Percentiles rank a stretch among this genome's conserved stretches.
These are phyloP conservation scores for Sardina pilchardus DNA, from an alignment of 2,113 vertebrate genomes.

Conservation along the genomic window DNA sequence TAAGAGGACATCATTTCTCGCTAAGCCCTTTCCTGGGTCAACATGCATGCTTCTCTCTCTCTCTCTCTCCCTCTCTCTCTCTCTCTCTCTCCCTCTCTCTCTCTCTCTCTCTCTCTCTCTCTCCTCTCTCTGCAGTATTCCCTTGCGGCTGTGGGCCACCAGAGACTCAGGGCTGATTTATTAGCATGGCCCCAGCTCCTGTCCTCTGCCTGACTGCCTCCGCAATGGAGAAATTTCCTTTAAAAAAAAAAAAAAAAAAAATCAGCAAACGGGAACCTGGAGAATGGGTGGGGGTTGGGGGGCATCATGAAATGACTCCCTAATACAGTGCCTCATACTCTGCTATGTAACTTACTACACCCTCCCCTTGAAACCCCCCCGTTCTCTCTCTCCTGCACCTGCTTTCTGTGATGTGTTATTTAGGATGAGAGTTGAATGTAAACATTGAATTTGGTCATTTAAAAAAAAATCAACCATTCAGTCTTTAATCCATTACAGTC, in stretches of 20 bases:
- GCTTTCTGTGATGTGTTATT: neutral
- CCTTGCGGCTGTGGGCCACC: slow-evolving; percentile 84
- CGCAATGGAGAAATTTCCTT: slow-evolving; percentile 75
- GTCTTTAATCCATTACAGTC: neutral
- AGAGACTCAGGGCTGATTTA: slow-evolving; percentile 88
- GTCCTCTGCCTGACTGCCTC: slow-evolving; percentile 86
- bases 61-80: slow-evolving; percentile 11
- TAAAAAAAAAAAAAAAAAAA: slow-evolving; percentile 14
- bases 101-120: slow-evolving; percentile 15
- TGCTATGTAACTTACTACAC: slow-evolving; percentile 12
- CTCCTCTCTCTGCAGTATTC: slow-evolving; percentile 69
- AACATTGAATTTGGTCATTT: neutral
- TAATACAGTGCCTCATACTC: slow-evolving; percentile 39
- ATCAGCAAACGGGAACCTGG: slow-evolving; percentile 43
- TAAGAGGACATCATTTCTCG: slow-evolving; percentile 87
- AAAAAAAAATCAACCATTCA: neutral
- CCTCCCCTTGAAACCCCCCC: slow-evolving; percentile 4
- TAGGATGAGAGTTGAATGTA: neutral
- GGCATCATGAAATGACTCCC: slow-evolving; percentile 49
- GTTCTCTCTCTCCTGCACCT: neutral
- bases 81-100: slow-evolving; percentile 33
- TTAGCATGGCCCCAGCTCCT: slow-evolving; percentile 82
- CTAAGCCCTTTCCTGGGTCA: slow-evolving; percentile 79
- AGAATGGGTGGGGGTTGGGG: slow-evolving; percentile 38
- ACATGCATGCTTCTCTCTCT: slow-evolving; percentile 60